Conservation (phyloP, 1,140 invertebrate species). For the Bombus waltoni region DNA sequence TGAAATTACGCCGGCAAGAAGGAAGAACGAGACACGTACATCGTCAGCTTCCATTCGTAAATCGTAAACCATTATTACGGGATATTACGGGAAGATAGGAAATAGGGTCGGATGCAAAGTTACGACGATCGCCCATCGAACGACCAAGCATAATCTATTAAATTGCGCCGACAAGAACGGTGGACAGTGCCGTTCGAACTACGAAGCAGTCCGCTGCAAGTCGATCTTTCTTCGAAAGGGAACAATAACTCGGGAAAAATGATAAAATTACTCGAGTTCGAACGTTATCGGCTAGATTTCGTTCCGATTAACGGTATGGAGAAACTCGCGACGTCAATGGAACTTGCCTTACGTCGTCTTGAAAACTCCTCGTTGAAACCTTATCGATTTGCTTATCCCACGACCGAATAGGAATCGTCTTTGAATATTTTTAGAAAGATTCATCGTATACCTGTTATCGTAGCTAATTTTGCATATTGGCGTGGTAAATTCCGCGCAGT, state of each 20-base stretch:
- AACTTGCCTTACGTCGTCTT: conserved; percentile 38
- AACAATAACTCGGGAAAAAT: too few species aligned
- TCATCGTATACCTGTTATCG: too few species aligned
- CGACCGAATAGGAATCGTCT: background rate
- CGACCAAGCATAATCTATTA: conserved; percentile 17
- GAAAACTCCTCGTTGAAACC: background rate
- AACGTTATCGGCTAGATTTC: conserved; percentile 35
- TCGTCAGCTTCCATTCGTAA: background rate
- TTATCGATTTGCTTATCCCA: background rate
- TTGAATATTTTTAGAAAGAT: background rate
- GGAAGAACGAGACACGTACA: background rate
- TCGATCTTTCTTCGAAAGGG: conserved; percentile 5
- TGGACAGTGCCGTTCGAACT: conserved; percentile 35
- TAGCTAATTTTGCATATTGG: background rate
- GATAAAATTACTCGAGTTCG: conserved; percentile 20
- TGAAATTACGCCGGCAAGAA: background rate
- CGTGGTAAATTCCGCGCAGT: background rate
- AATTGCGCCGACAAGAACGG: conserved; percentile 44
- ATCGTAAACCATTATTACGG: background rate
- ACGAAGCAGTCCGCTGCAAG: background rate
- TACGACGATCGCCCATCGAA: conserved; percentile 12
- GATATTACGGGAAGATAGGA: background rate
- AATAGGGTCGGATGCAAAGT: conserved; percentile 8
- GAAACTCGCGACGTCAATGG: too few species aligned
- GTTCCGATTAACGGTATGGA: conserved; percentile 39